phyloP scores from a whole-genome alignment of 1,140 invertebrate species.

The Ganaspis sp. region DNA sequence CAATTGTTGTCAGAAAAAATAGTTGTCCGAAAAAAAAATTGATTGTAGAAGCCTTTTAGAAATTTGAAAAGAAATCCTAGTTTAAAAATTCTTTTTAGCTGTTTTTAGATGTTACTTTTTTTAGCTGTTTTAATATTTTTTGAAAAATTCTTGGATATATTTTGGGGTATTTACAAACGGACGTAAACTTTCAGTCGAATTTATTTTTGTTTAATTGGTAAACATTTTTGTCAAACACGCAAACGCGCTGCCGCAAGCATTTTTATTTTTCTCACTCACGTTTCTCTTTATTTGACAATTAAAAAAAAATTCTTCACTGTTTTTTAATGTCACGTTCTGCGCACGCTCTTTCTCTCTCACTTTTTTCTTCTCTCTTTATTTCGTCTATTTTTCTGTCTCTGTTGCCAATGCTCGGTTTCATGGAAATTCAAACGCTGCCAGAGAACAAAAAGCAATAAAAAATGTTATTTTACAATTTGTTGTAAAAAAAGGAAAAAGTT shows the following conservation, averaged over 20 bases:
- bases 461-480: neutral
- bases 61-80: too few relatives aligned
- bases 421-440: neutral
- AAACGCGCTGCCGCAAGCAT: conserved; percentile 23
- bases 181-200: neutral
- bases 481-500: too few relatives aligned
- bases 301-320: neutral
- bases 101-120: too few relatives aligned
- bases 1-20: too few relatives aligned
- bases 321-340: neutral
- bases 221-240: conserved; percentile 21
- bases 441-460: neutral
- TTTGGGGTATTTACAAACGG: neutral
- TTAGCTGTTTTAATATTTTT: too few relatives aligned
- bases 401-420: conserved; percentile 25
- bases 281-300: neutral
- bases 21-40: too few relatives aligned
- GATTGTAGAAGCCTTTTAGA: too few relatives aligned
- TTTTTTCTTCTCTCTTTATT: conserved; percentile 4
- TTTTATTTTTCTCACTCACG: neutral
- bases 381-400: conserved; percentile 25
- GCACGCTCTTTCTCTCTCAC: conserved; percentile 15
- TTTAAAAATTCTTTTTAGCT: too few relatives aligned
- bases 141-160: too few relatives aligned
- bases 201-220: neutral